Percentiles rank a stretch among this genome's conserved stretches.
Conservation (phyloP, 2,888 invertebrate species). For the Hydraecia micacea region DNA sequence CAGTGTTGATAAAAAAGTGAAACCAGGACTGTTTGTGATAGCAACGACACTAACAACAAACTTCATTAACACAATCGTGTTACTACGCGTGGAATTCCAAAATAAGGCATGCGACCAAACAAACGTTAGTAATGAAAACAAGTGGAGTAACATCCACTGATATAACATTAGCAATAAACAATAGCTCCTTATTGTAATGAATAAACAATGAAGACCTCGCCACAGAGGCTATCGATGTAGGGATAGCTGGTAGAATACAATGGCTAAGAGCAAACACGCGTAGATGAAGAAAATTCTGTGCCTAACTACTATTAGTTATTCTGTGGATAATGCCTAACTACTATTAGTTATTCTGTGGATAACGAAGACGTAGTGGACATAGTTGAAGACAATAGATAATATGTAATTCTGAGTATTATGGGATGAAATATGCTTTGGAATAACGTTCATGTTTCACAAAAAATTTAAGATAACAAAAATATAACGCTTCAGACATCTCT, state of each 20-base stretch:
- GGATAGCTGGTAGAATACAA: slow-evolving; percentile 62
- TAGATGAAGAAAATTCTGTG: slow-evolving; percentile 35
- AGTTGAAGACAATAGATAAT: slow-evolving; percentile 29
- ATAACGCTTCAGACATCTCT: not conserved
- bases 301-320: not conserved
- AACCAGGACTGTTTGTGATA: slow-evolving; percentile 54
- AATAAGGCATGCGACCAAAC: slow-evolving; percentile 55
- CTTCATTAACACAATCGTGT: slow-evolving; percentile 39
- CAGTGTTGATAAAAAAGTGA: slow-evolving; percentile 44
- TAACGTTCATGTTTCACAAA: not conserved
- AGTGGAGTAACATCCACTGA: slow-evolving; percentile 65
- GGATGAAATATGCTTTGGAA: slow-evolving; percentile 17
- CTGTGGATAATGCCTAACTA: slow-evolving; percentile 4
- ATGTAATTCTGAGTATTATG: slow-evolving; percentile 12
- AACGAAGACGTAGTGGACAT: slow-evolving; percentile 38
- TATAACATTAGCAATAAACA: slow-evolving; percentile 68
- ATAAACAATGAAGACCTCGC: slow-evolving; percentile 77
- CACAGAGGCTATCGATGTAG: slow-evolving; percentile 73
- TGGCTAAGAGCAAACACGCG: slow-evolving; percentile 45
- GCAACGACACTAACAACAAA: slow-evolving; percentile 44
- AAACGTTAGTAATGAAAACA: slow-evolving; percentile 52
- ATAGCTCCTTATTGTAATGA: slow-evolving; percentile 70
- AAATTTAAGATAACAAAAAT: not conserved
- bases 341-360: not conserved
- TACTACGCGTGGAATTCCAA: slow-evolving; percentile 50